phyloP scores from a whole-genome alignment of 2,113 vertebrate species.

The Campylomormyrus numenius region DNA sequence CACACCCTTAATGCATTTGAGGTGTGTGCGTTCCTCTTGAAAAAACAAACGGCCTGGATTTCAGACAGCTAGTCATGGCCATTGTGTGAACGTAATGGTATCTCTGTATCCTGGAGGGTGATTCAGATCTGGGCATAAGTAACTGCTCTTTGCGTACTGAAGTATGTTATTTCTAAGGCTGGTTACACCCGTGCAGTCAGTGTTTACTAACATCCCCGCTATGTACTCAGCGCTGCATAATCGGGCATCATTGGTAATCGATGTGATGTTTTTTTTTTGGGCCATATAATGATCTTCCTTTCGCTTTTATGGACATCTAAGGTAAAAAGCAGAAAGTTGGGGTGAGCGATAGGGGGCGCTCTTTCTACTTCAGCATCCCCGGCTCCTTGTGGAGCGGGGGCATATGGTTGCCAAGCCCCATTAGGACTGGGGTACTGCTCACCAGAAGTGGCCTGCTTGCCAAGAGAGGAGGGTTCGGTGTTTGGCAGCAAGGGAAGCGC shows the following conservation, averaged over 20 bases:
- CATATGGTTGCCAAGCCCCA: neutral
- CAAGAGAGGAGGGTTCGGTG: neutral
- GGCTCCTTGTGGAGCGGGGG: neutral
- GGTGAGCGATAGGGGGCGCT: neutral
- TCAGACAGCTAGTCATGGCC: neutral
- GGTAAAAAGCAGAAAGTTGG: neutral
- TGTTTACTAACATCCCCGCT: neutral
- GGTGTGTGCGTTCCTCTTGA: neutral
- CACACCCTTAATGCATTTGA: neutral
- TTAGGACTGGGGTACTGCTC: neutral
- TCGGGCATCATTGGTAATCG: neutral
- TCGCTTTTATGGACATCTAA: neutral
- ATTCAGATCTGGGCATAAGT: neutral
- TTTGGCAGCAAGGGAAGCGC: neutral
- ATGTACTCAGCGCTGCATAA: neutral
- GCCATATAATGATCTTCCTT: neutral
- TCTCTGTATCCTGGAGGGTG: neutral
- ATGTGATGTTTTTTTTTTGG: neutral
- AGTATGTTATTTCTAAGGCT: neutral
- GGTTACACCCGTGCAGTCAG: neutral
- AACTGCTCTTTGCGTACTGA: neutral
- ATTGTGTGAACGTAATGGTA: neutral
- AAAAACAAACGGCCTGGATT: neutral
- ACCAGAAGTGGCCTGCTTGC: neutral
- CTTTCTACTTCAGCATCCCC: neutral